Base-by-base conservation (phyloP, 1,140 invertebrate species). In the Hirudo medicinalis region DNA sequence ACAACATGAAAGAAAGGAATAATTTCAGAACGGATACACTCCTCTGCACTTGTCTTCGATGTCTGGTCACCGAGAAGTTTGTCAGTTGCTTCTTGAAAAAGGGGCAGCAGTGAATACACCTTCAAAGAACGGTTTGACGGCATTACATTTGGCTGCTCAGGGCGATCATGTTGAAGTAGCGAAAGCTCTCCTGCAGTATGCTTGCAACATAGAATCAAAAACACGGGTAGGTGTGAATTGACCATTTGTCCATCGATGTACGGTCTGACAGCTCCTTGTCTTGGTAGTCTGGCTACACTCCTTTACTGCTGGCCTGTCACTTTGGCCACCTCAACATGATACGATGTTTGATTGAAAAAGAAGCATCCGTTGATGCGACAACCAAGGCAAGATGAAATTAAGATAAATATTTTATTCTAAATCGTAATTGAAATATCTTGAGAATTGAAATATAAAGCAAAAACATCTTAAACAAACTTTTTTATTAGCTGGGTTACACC, bases 311-410 rank as follows among this genome's bases (percentile, higher is more conserved):
- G n/a, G 96, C 97, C 20, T 90, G 91, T 72, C 95, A 99, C 82
- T 99, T 97, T 81, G 96, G 96, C 0, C 95, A 98, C 81, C 86
- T 76, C 69, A 95, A 95, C 76, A 99, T 99, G 95, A 92, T 98
- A 32, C 87, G 90, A 40, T 97, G 93, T 80, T 81, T 99, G 60
- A 83, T 99, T 25, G 89, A 94, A 75, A 88, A 92, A 72, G 82
- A 82, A 54, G 86, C 86, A 22, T 80, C 86, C 72, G 86, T 87
- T 19, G 80, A 79, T 71, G 76, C 80, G 53, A 80, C 77, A 19
- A 82, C 81, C 22, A 82, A 81, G 77, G 80, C 82, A 25, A 43
- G 69, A 25, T 5, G 19, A 5, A 53, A 54, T 70, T 53, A 13
- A 13, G 53, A 22, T 11, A 54, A 49, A 15, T 53, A 70, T 5